A percentile compares a stretch with the other conserved stretches of the same genome.
phyloP scores from a whole-genome alignment of 2,113 vertebrate species.

The Apteryx owenii region DNA sequence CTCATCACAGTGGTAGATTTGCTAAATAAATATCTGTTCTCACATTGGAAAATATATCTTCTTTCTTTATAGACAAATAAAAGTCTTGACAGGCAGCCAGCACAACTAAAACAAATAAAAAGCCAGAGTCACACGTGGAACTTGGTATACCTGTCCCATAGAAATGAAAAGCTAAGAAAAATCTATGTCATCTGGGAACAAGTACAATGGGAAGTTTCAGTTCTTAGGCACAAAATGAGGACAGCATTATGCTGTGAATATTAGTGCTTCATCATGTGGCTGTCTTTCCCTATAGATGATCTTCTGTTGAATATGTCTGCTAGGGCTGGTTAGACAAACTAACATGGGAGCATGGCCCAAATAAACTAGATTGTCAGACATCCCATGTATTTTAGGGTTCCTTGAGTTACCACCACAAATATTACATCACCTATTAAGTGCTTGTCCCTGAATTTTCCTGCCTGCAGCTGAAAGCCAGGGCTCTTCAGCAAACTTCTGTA shows the following conservation, averaged over 20 bases:
- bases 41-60: neutral
- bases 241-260: neutral
- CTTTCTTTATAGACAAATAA: neutral
- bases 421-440: neutral
- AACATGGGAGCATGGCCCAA: neutral
- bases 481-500: neutral
- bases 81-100: neutral
- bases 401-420: neutral
- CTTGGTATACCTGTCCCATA: neutral
- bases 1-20: neutral
- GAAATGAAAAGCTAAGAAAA: conserved; percentile 5
- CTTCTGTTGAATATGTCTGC: neutral
- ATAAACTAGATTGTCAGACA: neutral
- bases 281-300: neutral
- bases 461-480: neutral
- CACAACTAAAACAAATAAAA: neutral
- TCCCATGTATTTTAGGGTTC: neutral
- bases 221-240: neutral
- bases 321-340: neutral
- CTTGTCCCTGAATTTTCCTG: neutral
- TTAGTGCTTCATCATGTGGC: neutral
- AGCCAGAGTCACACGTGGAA: neutral
- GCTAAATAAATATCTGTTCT: neutral
- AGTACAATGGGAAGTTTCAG: neutral
- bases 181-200: neutral